These are phyloP conservation scores for Cryptocheilus praepositus DNA, from an alignment of 2,888 invertebrate genomes.

Conservation along the genomic window DNA sequence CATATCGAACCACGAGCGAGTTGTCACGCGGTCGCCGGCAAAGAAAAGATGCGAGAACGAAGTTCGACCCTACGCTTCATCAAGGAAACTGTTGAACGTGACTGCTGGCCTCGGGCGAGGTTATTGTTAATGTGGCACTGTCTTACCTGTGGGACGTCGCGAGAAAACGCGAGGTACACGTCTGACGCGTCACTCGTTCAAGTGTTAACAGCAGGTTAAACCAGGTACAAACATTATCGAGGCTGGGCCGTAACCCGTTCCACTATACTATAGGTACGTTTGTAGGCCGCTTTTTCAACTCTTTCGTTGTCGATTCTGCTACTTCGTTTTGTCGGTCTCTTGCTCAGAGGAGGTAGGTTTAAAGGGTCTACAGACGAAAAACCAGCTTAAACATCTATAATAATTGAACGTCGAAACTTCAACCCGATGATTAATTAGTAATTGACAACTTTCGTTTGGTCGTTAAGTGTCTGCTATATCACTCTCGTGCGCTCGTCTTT, in stretches of 20 bases:
- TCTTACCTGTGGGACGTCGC: conserved; percentile 44
- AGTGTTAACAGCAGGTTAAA: conserved; percentile 49
- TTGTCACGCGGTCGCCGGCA: no score
- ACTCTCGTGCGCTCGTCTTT: not conserved
- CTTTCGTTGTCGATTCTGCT: conserved; percentile 38
- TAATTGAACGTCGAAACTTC: conserved; percentile 63
- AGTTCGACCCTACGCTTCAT: conserved; percentile 3
- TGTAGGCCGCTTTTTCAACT: conserved; percentile 54
- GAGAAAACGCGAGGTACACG: conserved; percentile 33
- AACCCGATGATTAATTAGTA: conserved; percentile 61
- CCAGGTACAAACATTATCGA: conserved; percentile 52
- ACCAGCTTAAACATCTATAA: conserved; percentile 53
- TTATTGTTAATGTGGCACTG: conserved; percentile 15
- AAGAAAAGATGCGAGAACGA: no score
- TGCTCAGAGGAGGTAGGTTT: conserved; percentile 45
- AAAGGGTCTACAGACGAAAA: conserved; percentile 35
- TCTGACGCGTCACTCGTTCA: conserved; percentile 15
- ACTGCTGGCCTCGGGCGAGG: not conserved
- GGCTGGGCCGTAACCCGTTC: conserved; percentile 22
- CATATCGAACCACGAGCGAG: no score
- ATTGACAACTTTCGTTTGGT: conserved; percentile 67
- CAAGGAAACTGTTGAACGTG: conserved; percentile 47
- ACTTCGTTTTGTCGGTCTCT: not conserved
- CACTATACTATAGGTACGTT: conserved; percentile 37
- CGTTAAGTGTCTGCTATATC: conserved; percentile 27